Evolutionary conservation across 2,113 vertebrate species (phyloP).

Genomic region (Syrrhaptes paradoxus): DNA sequence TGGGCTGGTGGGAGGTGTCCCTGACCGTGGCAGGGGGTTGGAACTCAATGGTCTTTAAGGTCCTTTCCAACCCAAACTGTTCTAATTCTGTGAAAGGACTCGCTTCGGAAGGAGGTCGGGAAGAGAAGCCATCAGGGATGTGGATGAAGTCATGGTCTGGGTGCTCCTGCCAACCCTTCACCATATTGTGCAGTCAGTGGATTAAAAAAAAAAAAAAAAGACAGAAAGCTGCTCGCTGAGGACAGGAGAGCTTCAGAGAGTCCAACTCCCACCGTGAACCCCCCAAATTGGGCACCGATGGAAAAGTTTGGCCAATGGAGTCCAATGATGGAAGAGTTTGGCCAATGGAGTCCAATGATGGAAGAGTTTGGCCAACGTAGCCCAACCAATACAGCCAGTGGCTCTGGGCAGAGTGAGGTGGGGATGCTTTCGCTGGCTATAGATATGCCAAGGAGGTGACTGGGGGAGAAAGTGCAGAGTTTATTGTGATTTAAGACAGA

Average conservation of each 20-base stretch:
- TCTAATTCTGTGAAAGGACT: background rate
- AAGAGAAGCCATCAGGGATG: background rate
- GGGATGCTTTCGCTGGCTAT: background rate
- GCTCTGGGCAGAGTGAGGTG: rapidly evolving
- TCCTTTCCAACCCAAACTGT: no score
- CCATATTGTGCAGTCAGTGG: rapidly evolving
- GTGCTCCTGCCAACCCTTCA: background rate
- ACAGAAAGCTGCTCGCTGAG: background rate
- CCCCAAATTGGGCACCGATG: background rate
- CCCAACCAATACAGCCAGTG: no score
- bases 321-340: no score
- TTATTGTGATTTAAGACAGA: background rate
- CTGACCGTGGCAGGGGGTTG: no score
- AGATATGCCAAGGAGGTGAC: background rate
- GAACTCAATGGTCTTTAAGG: no score
- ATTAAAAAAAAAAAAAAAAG: background rate
- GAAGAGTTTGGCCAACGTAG: background rate
- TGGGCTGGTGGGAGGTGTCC: no score
- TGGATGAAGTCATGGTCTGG: background rate
- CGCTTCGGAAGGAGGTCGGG: background rate
- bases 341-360: background rate
- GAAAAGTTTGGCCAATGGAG: background rate
- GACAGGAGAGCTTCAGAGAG: background rate
- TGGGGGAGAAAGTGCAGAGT: background rate
- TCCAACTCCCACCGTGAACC: rapidly evolving